A percentile compares a stretch with the other conserved stretches of the same genome.
phyloP scores from a whole-genome alignment of 2,888 invertebrate species.

The Macaria liturata region DNA sequence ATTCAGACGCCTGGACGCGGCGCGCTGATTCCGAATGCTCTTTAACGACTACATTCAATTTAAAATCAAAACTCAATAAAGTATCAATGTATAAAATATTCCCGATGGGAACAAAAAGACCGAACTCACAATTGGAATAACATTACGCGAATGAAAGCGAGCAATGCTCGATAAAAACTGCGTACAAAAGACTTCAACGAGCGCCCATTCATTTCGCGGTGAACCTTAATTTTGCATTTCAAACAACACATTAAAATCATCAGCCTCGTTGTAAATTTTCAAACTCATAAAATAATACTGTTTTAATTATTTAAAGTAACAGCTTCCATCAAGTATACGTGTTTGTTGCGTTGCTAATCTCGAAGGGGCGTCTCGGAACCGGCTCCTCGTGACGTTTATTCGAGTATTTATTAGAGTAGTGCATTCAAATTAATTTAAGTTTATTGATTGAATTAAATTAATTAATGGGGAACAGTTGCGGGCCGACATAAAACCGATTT shows the following conservation, averaged over 20 bases:
- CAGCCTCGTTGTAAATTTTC: constrained; percentile 6
- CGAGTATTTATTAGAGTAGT: constrained; percentile 10
- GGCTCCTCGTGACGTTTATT: constrained; percentile 6
- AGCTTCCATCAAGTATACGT: constrained; percentile 27
- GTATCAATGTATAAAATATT: constrained; percentile 14
- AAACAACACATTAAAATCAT: constrained; percentile 12
- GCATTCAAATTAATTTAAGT: constrained; percentile 11
- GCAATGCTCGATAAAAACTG: constrained; percentile 16
- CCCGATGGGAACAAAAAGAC: constrained; percentile 14
- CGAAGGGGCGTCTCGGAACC: constrained; percentile 20
- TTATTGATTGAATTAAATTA: constrained; percentile 10
- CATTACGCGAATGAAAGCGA: constrained; percentile 9
- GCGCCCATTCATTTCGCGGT: constrained; percentile 5
- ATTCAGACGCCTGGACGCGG: constrained; percentile 49
- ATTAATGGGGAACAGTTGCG: constrained; percentile 4
- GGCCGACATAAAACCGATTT: constrained; percentile 28
- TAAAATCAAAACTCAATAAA: constrained; percentile 26
- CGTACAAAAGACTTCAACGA: constrained; percentile 26
- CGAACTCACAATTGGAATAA: constrained; percentile 9
- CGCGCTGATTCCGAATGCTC: constrained; percentile 67
- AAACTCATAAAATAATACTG: constrained; percentile 16
- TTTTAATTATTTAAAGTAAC: constrained; percentile 23
- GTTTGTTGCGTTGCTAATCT: constrained; percentile 23
- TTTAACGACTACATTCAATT: constrained; percentile 48
- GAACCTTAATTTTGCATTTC: constrained; percentile 8